Evolutionary conservation across 2,113 vertebrate genomes (phyloP), one percentile per base, ranked within the genome.

Genomic region (Electrona antarctica): DNA sequence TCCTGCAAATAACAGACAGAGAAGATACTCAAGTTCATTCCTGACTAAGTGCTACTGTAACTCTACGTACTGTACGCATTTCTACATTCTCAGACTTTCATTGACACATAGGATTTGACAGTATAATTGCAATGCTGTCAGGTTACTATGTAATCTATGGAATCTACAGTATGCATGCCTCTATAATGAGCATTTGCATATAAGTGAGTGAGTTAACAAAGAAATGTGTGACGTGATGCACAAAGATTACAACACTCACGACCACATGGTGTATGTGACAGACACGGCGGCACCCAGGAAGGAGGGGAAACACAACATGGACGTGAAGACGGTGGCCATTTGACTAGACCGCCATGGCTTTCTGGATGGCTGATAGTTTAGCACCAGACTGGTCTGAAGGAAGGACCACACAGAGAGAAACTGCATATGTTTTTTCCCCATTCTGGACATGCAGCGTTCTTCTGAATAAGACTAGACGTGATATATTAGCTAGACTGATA

Each of bases 241-340:
- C 33, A 41, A 14, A 3, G 4, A 33, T 63, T 45, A 45, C n/a
- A 11, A 57, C 29, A 94, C 95, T 95, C 85, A 98, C 96, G 67
- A 93, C 95, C 94, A 96, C 45, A 96, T 60, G 6, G 87, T 92
- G 21, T 94, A 97, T 60, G 74, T 84, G 64, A 96, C 76, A 82
- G 92, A 93, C 52, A 92, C 0, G 0, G 91, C 90, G 0, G 94
- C 90, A 0, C 95, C 94, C 68, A 95, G 78, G 90, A 96, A 97
- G 5, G 91, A 94, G 0, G 97, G 97, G 81, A 96, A 94, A 67
- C 90, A 96, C n/a, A 97, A 87, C 46, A 98, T 89, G 0, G 85
- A 87, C 78, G 93, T 82, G 89, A 98, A 96, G 3, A 95, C 0
- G 0, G 94, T 93, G 71, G 74, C 93, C 95, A 97, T 98, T 50